A percentile compares a stretch with the other conserved stretches of the same genome.
These are phyloP conservation scores for Acanthopagrus latus DNA, from an alignment of 2,797 vertebrate species.

Conservation along the genomic window DNA sequence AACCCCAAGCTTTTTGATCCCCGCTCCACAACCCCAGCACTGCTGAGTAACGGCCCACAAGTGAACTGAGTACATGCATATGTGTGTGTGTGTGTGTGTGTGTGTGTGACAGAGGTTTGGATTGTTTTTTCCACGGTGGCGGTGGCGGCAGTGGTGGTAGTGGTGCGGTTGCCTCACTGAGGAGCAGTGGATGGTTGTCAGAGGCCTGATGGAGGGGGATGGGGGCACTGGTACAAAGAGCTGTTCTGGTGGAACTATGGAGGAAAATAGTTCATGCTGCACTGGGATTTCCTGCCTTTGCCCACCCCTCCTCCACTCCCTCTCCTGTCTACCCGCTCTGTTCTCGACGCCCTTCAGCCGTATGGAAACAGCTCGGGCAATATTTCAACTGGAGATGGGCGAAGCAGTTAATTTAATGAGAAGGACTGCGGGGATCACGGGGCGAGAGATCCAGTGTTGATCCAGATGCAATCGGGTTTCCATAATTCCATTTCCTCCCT, in stretches of 20 bases:
- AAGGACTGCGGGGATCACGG: slow-evolving; percentile 29
- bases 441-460: slow-evolving; percentile 42
- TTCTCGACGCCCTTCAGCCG: slow-evolving; percentile 59
- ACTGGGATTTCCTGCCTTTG: slow-evolving; percentile 86
- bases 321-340: slow-evolving; percentile 53
- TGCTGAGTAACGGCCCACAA: slow-evolving; percentile 76
- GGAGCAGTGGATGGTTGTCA: slow-evolving; percentile 69
- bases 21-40: slow-evolving; percentile 62
- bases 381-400: slow-evolving; percentile 57
- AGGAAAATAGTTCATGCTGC: slow-evolving; percentile 85
- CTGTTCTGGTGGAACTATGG: slow-evolving; percentile 81
- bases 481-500: slow-evolving; percentile 60
- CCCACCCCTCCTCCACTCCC: slow-evolving; percentile 53
- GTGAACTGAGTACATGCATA: slow-evolving; percentile 65
- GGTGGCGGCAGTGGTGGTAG: slow-evolving; percentile 41
- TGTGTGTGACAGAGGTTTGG: slow-evolving; percentile 68
- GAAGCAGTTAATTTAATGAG: slow-evolving; percentile 56
- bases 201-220: slow-evolving; percentile 70
- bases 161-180: slow-evolving; percentile 62
- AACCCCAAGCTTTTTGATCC: slow-evolving; percentile 83
- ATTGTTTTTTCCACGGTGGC: slow-evolving; percentile 68
- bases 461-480: slow-evolving; percentile 60
- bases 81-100: neutral
- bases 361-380: slow-evolving; percentile 61
- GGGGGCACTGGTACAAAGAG: slow-evolving; percentile 79